These are phyloP conservation scores for Byasa hedistus DNA, from an alignment of 2,888 invertebrate species.

Conservation along the genomic window DNA sequence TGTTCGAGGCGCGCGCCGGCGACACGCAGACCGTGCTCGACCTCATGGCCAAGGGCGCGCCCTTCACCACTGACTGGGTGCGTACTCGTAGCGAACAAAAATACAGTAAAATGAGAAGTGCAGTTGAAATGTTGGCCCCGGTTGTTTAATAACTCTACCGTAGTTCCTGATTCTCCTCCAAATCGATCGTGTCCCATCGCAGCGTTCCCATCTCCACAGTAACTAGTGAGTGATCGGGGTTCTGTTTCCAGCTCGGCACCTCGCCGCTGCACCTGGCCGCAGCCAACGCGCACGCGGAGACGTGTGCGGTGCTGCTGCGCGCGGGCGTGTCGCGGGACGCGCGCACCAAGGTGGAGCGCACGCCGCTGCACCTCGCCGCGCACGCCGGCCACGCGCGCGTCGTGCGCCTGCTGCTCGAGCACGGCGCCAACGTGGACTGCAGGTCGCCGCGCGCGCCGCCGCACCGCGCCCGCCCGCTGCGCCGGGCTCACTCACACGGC, in stretches of 20 bases:
- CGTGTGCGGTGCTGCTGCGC: constrained; percentile 89
- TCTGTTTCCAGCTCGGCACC: constrained; percentile 85
- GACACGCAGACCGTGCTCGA: constrained; percentile 87
- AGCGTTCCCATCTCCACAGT: too few species aligned
- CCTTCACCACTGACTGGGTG: constrained; percentile 96
- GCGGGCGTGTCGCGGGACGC: constrained; percentile 94
- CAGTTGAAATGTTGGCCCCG: too few species aligned
- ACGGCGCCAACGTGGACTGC: constrained; percentile 55
- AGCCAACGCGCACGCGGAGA: constrained; percentile 87
- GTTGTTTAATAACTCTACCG: too few species aligned
- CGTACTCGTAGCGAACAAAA: constrained; percentile 20
- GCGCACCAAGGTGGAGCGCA: constrained; percentile 94
- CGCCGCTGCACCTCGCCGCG: constrained; percentile 93
- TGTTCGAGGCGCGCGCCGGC: constrained; percentile 89
- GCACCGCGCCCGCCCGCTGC: background rate
- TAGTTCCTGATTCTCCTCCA: too few species aligned
- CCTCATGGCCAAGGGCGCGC: constrained; percentile 92
- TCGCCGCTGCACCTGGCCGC: constrained; percentile 92
- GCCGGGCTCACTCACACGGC: too few species aligned
- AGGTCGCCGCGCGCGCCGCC: constrained; percentile 27
- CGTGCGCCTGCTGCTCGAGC: constrained; percentile 83
- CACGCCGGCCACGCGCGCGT: constrained; percentile 90
- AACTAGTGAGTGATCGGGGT: too few species aligned
- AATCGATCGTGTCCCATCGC: too few species aligned
- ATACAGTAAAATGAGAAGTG: too few species aligned